Percentiles rank a stretch among this genome's conserved stretches.
These are phyloP conservation scores for Drosophila mercatorum DNA, from an alignment of 2,888 invertebrate species.

Conservation along the genomic window DNA sequence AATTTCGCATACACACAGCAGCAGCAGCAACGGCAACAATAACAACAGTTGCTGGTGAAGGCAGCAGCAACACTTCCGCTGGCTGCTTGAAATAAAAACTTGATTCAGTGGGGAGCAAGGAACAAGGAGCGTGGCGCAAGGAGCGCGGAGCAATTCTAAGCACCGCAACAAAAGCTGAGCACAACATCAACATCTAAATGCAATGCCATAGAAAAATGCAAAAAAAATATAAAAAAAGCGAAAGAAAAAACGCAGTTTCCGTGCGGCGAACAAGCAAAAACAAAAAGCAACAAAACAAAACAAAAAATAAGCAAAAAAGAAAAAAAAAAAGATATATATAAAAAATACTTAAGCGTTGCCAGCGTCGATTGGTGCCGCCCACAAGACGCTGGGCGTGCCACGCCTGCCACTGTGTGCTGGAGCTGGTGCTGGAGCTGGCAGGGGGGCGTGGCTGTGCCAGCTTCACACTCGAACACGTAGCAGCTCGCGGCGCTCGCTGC, in stretches of 20 bases:
- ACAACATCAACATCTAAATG: constrained; percentile 75
- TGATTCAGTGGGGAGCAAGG: constrained; percentile 53
- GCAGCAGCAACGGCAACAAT: constrained; percentile 24
- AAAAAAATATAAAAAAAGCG: constrained; percentile 29
- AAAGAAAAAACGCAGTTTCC: constrained; percentile 71
- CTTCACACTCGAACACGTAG: constrained; percentile 79
- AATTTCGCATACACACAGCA: constrained; percentile 47
- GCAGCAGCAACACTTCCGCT: constrained; percentile 69
- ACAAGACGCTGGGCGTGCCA: constrained; percentile 52
- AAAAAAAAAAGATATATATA: constrained; percentile 28
- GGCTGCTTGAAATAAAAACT: constrained; percentile 79
- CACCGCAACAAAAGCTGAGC: constrained; percentile 74
- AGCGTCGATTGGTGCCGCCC: constrained; percentile 73
- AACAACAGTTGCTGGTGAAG: constrained; percentile 8
- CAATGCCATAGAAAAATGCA: constrained; percentile 66
- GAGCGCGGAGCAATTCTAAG: constrained; percentile 58
- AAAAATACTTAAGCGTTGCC: constrained; percentile 66
- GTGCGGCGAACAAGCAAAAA: constrained; percentile 51
- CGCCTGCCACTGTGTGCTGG: too few species aligned
- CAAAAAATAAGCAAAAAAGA: constrained; percentile 6
- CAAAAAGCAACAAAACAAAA: constrained; percentile 25
- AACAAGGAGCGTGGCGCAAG: neutral
- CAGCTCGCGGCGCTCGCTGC: constrained; percentile 58
- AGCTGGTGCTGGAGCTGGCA: constrained; percentile 11
- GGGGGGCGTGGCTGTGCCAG: constrained; percentile 73